Evolutionary conservation across 1,140 invertebrate genomes (phyloP).

Genomic region (Rhopalosiphum padi): DNA sequence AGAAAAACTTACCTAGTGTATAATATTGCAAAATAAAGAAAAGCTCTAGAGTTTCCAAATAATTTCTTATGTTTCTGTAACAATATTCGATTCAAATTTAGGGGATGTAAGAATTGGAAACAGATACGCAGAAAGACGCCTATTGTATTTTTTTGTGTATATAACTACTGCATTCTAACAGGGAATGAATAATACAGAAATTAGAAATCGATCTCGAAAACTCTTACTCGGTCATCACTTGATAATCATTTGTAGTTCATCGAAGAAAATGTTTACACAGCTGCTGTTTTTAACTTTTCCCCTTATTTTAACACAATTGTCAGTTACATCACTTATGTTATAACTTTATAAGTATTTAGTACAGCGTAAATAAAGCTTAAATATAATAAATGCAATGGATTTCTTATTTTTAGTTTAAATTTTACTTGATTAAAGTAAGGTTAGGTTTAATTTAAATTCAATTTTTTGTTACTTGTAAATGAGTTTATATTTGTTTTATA

Average conservation of each 20-base stretch:
- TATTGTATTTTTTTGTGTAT: not conserved
- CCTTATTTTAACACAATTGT: conserved; percentile 5
- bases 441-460: not conserved
- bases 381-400: not conserved
- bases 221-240: not conserved
- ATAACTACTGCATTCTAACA: not conserved
- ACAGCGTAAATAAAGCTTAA: not conserved
- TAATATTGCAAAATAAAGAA: conserved; percentile 30
- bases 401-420: conserved; percentile 18
- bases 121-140: not conserved
- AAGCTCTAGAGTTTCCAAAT: not conserved
- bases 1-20: not conserved
- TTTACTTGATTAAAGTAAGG: not conserved
- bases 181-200: conserved; percentile 33
- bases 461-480: not conserved
- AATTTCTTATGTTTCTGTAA: conserved; percentile 26
- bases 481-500: not conserved
- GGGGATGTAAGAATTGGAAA: not conserved
- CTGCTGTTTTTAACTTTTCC: conserved; percentile 26
- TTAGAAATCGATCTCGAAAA: not conserved
- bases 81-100: not conserved
- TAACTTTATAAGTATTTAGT: not conserved
- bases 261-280: not conserved
- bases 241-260: conserved; percentile 27
- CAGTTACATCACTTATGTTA: conserved; percentile 11